Conservation (phyloP, 2,888 invertebrate genomes). For the Drosophila nr. medialis region DNA sequence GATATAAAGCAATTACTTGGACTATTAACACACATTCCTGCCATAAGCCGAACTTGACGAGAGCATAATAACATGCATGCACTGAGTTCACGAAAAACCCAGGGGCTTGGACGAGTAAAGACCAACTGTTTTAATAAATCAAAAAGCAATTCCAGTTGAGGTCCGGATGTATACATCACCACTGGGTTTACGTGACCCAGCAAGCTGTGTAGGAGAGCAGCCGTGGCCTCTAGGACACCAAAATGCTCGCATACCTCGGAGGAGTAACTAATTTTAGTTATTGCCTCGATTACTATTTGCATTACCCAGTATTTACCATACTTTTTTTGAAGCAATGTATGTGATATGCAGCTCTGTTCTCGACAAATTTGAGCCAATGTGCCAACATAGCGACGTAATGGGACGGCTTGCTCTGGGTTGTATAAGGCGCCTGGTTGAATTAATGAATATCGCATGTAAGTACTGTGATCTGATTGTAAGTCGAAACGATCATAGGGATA, state of each 20-base stretch:
- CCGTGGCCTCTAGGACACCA: slow-evolving; percentile 78
- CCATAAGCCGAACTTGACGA: slow-evolving; percentile 49
- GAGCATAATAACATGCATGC: slow-evolving; percentile 62
- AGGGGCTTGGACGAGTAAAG: slow-evolving; percentile 80
- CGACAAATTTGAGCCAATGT: slow-evolving; percentile 74
- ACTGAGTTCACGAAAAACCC: slow-evolving; percentile 77
- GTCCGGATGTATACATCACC: background rate
- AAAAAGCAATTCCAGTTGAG: slow-evolving; percentile 62
- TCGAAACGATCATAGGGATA: slow-evolving; percentile 73
- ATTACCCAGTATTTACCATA: slow-evolving; percentile 73
- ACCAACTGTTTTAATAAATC: slow-evolving; percentile 78
- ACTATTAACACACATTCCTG: slow-evolving; percentile 71
- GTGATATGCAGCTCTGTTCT: slow-evolving; percentile 51
- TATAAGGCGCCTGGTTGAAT: slow-evolving; percentile 68
- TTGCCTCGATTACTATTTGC: slow-evolving; percentile 76
- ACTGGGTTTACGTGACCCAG: slow-evolving; percentile 27
- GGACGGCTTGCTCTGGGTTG: slow-evolving; percentile 69
- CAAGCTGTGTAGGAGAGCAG: slow-evolving; percentile 66
- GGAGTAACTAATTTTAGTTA: slow-evolving; percentile 79
- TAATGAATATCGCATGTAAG: slow-evolving; percentile 32
- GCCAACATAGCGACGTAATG: slow-evolving; percentile 79
- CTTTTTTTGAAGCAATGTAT: slow-evolving; percentile 58
- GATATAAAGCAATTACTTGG: slow-evolving; percentile 61
- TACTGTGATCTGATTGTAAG: slow-evolving; percentile 47
- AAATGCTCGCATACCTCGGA: slow-evolving; percentile 79